Evolutionary conservation across 2,113 vertebrate species (phyloP).

Genomic region (Chionodraco myersi): DNA sequence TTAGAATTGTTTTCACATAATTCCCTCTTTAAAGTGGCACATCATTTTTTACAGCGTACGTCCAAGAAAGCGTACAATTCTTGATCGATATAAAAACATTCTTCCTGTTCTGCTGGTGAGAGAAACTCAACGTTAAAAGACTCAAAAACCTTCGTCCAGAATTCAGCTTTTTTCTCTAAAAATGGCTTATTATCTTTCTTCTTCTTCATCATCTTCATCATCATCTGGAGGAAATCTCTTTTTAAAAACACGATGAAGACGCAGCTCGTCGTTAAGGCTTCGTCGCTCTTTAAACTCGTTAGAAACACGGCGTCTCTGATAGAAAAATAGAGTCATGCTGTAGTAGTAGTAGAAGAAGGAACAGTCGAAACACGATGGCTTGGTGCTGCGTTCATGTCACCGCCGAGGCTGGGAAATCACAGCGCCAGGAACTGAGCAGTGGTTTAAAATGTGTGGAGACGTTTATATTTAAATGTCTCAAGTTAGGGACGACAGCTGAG

Average conservation of each 20-base stretch:
- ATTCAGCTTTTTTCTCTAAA: conserved; percentile 1
- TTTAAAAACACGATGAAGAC: neutral
- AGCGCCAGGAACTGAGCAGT: conserved; percentile 7
- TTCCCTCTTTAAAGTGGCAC: neutral
- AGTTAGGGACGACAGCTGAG: too few species aligned
- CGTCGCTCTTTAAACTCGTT: conserved; percentile 37
- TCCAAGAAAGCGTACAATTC: neutral
- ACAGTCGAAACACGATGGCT: conserved; percentile 79
- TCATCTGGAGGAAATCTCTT: neutral
- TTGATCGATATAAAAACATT: conserved; percentile 63
- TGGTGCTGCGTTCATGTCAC: conserved; percentile 64
- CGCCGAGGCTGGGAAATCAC: conserved; percentile 39
- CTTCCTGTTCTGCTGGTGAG: conserved; percentile 77
- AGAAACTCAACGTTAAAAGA: conserved; percentile 48
- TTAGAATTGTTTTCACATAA: neutral
- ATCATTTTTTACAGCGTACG: conserved; percentile 15
- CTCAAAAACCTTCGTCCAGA: neutral
- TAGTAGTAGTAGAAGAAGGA: conserved; percentile 43
- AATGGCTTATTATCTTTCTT: conserved; percentile 71
- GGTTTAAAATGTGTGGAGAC: neutral
- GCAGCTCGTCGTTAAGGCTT: conserved; percentile 74
- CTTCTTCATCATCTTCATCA: neutral
- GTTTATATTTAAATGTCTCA: too few species aligned
- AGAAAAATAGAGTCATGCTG: conserved; percentile 80
- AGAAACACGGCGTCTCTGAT: conserved; percentile 47